A percentile compares a stretch with the other conserved stretches of the same genome.
Conservation (phyloP, 1,140 invertebrate genomes). For the Brachionus plicatilis region DNA sequence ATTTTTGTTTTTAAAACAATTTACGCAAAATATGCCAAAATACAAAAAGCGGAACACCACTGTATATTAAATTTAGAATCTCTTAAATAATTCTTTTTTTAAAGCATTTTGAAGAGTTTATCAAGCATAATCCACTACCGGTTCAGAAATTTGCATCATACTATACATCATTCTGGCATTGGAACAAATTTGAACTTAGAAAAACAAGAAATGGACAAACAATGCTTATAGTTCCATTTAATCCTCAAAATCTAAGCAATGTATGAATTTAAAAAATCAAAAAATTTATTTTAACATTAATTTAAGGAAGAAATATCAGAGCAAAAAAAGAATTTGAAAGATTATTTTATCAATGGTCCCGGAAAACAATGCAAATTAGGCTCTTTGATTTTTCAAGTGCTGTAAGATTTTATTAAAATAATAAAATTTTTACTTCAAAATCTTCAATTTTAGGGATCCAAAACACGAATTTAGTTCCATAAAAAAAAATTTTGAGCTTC, state of each 20-base stretch:
- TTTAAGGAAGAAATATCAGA: slow-evolving; percentile 9
- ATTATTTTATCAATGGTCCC: not conserved
- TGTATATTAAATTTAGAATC: no score
- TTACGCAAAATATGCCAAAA: no score
- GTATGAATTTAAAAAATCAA: not conserved
- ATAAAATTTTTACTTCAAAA: not conserved
- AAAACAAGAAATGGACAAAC: not conserved
- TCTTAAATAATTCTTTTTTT: not conserved
- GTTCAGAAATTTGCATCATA: not conserved
- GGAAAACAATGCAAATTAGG: not conserved
- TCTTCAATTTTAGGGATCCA: not conserved
- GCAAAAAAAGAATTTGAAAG: not conserved
- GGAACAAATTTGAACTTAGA: slow-evolving; percentile 22
- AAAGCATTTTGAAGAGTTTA: slow-evolving; percentile 33
- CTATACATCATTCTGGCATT: slow-evolving; percentile 14
- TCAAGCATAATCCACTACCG: not conserved
- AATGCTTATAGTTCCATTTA: slow-evolving; percentile 26
- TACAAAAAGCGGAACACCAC: no score
- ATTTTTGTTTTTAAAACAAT: no score
- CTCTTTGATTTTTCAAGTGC: not conserved
- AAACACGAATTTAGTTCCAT: not conserved
- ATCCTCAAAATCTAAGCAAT: not conserved
- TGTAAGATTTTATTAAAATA: not conserved
- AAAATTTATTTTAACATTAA: not conserved
- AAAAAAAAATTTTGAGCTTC: slow-evolving; percentile 5